Percentiles rank a stretch among this genome's conserved stretches.
Conservation (phyloP, 1,140 invertebrate genomes). For the Harpegnathos saltator region DNA sequence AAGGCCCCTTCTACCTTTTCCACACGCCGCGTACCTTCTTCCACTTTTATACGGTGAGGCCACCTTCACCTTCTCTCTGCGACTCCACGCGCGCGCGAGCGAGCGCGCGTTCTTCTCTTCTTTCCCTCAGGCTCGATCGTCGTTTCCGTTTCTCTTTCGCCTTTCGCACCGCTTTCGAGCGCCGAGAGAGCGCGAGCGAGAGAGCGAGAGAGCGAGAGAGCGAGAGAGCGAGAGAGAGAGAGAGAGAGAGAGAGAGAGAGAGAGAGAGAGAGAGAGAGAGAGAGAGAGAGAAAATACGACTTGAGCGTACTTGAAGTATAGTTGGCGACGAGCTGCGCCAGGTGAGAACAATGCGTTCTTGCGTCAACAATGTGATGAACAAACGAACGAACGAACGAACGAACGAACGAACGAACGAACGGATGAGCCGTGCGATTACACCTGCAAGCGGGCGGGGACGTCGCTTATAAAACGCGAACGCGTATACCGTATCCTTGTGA, state of each 20-base stretch:
- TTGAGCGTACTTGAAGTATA: slow-evolving; percentile 1
- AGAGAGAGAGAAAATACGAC: slow-evolving; percentile 9
- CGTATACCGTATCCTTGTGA: slow-evolving; percentile 18
- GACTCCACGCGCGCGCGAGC: background rate
- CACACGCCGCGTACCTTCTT: slow-evolving; percentile 59
- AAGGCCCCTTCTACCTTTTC: slow-evolving; percentile 75
- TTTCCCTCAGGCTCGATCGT: background rate
- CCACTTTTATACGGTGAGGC: slow-evolving; percentile 52
- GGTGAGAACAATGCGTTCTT: slow-evolving; percentile 71
- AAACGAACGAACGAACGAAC: slow-evolving; percentile 62
- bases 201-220: slow-evolving; percentile 16
- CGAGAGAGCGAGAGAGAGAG: background rate
- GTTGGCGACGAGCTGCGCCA: slow-evolving; percentile 30
- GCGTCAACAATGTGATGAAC: slow-evolving; percentile 47
- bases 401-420: no score
- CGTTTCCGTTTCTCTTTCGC: slow-evolving; percentile 37
- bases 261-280: background rate
- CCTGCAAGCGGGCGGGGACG: slow-evolving; percentile 65
- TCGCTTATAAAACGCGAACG: slow-evolving; percentile 24
- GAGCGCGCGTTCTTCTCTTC: slow-evolving; percentile 16
- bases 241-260: no score
- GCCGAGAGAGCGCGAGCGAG: background rate
- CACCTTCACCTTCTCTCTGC: slow-evolving; percentile 57
- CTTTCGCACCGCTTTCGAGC: slow-evolving; percentile 42
- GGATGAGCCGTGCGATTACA: slow-evolving; percentile 65